Base-by-base conservation (phyloP, 2,797 vertebrate genomes). In the Avahi laniger region DNA sequence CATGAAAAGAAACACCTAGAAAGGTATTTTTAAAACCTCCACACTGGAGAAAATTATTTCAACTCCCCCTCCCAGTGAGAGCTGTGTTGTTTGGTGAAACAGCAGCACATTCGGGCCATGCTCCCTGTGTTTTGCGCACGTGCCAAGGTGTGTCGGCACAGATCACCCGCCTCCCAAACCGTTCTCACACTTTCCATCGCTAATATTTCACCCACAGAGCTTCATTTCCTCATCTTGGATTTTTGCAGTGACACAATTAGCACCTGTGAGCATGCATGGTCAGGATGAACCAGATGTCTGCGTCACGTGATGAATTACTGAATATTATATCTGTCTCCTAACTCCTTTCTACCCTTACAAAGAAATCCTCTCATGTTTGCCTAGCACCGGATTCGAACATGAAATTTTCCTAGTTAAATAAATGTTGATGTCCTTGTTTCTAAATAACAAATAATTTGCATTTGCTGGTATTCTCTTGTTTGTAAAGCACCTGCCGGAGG, bases 121-220 rank as follows among this genome's bases (percentile, higher is more conserved):
- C 1, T 10, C 0, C 4, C 41, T 43, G n/a, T 70, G 1, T 15
- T 33, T 11, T 20, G 5, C 1, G 2, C 4, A 6, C 24, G 4
- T 0, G 18, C 33, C 35, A 52, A 18, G 20, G 41, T 0, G 0
- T 2, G 0, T 11, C 30, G n/a, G 9, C 4, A 20, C 4, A 43
- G 4, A 14, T 33, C 38, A 10, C 9, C 30, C 20, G 33, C 12
- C 73, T 52, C 52, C 79, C 46, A 9, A 8, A 22, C 7, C 0
- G 17, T 5, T 24, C 46, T 79, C 81, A 30, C 76, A 30, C 63
- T 1, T 69, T 2, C 20, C 7, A 0, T 0, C 1, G 52, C 72
- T 67, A 4, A 18, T 13, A 1, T 50, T 30, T 76, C 84, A 76
- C 65, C 54, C 30, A 4, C 26, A 2, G 1, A 4, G 20, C 59